phyloP scores from a whole-genome alignment of 2,797 vertebrate species.

The Gallinago stenura region DNA sequence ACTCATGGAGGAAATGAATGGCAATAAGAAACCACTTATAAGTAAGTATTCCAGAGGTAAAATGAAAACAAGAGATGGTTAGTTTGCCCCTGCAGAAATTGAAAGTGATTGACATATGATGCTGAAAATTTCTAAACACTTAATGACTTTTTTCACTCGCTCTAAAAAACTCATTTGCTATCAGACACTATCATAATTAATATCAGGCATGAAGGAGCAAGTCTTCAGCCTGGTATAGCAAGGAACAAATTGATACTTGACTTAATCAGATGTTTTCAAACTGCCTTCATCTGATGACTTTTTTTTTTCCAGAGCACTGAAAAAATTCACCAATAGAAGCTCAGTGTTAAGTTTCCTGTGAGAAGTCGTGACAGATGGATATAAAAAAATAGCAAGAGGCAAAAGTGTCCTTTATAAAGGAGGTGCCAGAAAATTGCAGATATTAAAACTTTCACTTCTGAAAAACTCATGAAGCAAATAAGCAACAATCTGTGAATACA shows the following conservation, averaged over 20 bases:
- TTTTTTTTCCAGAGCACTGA: background rate
- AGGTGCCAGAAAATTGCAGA: background rate
- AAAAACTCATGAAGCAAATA: background rate
- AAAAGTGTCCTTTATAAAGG: background rate
- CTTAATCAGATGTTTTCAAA: slow-evolving; percentile 50
- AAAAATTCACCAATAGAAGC: background rate
- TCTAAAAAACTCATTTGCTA: slow-evolving; percentile 18
- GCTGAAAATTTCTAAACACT: background rate
- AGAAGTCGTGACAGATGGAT: background rate
- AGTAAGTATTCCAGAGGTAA: background rate
- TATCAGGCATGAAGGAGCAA: slow-evolving; percentile 19
- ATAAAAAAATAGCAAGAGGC: background rate
- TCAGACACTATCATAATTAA: background rate
- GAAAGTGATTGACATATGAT: background rate
- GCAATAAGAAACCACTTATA: background rate
- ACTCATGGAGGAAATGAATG: background rate
- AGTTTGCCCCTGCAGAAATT: background rate
- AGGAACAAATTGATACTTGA: slow-evolving; percentile 33
- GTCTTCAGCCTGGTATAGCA: background rate
- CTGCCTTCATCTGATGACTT: background rate
- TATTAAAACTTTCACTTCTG: background rate
- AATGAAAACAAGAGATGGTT: background rate
- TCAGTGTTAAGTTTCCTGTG: background rate
- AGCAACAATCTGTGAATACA: background rate
- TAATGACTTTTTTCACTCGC: slow-evolving; percentile 5